Evolutionary conservation across 1,140 invertebrate species (phyloP), one percentile per base, ranked within the genome.

Genomic region (Pseudomyrmex dendroicus): DNA sequence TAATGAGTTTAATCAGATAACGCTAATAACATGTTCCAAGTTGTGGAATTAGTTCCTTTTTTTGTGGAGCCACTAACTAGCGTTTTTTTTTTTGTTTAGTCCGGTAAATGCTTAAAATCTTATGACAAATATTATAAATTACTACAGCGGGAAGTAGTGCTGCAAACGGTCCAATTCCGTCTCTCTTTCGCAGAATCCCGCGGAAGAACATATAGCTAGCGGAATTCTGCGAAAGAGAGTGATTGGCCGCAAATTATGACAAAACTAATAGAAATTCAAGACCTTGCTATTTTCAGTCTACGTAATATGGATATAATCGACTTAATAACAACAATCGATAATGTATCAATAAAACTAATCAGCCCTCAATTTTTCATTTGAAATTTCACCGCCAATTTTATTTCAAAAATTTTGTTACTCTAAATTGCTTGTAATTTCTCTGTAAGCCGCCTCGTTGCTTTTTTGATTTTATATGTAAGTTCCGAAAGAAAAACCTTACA

Each of bases 131-230:
- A 35, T 35, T 35, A 73, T 74, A 78, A n/a, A 61, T 80, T 54
- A 35, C 0, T 7, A 35, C 35, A 62, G n/a, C 62, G 54, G 44
- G 13, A 57, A 59, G 46, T 73, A 54, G 25, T 85, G 67, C 83
- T 73, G 85, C 57, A 56, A 35, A 67, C 54, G 46, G 48, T 72
- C 22, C 15, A 66, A 52, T 57, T 78, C 64, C 68, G 15, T 86
- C 83, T 86, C 85, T 67, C 13, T 86, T 86, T 68, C 13, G 63
- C 54, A 68, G 56, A 57, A 86, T 86, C 10, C 61, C 66, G 77
- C 12, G 0, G 62, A 17, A 20, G 8, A 22, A 50, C 17, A 50
- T 25, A 7, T 7, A 35, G 44, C 17, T 68, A 13, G 54, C 77
- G 64, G 44, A 20, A 84, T 80, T 62, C 68, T 44, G 52, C 52